These are phyloP conservation scores for Talpa occidentalis DNA, from an alignment of 2,113 vertebrate species.

Conservation along the genomic window DNA sequence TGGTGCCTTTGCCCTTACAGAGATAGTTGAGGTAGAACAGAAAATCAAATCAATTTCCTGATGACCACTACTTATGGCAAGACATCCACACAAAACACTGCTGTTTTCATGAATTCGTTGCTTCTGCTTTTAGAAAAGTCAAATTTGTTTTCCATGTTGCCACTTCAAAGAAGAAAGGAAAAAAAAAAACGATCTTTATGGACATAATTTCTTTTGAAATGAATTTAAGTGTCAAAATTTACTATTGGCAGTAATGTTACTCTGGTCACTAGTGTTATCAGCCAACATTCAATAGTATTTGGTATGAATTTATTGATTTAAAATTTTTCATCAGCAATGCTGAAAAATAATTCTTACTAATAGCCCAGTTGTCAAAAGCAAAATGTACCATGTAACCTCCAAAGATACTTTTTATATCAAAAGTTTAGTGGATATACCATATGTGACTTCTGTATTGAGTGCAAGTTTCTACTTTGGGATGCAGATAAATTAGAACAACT, in stretches of 20 bases:
- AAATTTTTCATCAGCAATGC: slow-evolving; percentile 1
- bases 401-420: background rate
- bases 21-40: background rate
- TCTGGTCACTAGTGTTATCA: background rate
- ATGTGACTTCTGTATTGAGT: background rate
- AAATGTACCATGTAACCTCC: background rate
- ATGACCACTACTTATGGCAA: background rate
- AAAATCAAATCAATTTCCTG: background rate
- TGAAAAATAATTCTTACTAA: background rate
- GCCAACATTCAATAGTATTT: background rate
- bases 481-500: background rate
- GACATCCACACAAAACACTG: background rate
- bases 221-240: slow-evolving; percentile 36
- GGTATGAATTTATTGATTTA: background rate
- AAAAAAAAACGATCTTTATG: background rate
- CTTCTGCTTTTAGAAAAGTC: slow-evolving; percentile 45
- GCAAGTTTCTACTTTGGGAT: background rate
- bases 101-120: slow-evolving; percentile 11
- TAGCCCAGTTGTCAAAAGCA: background rate
- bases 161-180: slow-evolving; percentile 27
- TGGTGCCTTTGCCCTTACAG: background rate
- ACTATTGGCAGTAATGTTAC: background rate
- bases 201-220: slow-evolving; percentile 35
- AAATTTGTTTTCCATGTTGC: background rate
- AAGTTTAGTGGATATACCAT: background rate